Percentiles rank a stretch among this genome's conserved stretches.
Conservation (phyloP, 2,797 vertebrate species). For the Channallabes apus region DNA sequence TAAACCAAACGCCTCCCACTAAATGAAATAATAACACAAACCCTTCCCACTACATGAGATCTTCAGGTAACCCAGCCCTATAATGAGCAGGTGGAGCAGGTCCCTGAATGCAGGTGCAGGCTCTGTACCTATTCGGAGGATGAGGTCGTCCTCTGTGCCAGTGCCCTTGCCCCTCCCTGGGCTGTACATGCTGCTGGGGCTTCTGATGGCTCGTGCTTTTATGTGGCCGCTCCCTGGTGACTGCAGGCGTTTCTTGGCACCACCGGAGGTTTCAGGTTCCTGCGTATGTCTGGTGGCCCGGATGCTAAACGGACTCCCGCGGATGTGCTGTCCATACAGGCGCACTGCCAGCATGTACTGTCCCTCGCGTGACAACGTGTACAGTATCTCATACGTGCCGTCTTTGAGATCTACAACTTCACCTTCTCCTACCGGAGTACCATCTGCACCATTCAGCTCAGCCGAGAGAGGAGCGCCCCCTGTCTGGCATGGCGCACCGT, state of each 20-base stretch:
- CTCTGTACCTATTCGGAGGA: conserved; percentile 88
- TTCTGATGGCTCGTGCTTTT: conserved; percentile 92
- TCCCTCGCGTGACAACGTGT: conserved; percentile 88
- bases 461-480: conserved; percentile 88
- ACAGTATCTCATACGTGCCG: conserved; percentile 92
- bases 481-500: conserved; percentile 90
- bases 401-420: conserved; percentile 96
- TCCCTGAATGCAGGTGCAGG: too few relatives aligned
- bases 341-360: conserved; percentile 86
- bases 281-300: conserved; percentile 86
- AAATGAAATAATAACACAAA: background rate
- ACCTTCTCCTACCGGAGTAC: conserved; percentile 77
- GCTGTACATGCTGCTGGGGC: conserved; percentile 96
- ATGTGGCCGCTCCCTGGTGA: conserved; percentile 89
- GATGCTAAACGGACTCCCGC: conserved; percentile 92
- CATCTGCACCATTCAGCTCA: conserved; percentile 82
- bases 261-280: conserved; percentile 80
- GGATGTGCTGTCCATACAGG: conserved; percentile 92
- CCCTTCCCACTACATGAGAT: background rate
- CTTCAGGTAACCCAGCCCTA: background rate
- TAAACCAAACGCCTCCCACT: background rate
- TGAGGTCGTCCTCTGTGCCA: conserved; percentile 92
- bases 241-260: conserved; percentile 86
- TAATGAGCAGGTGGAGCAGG: background rate
- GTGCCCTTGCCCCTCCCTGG: conserved; percentile 94